A percentile compares a stretch with the other conserved stretches of the same genome.
Conservation (phyloP, 2,797 vertebrate species). For the Schizopygopsis malacanthus region DNA sequence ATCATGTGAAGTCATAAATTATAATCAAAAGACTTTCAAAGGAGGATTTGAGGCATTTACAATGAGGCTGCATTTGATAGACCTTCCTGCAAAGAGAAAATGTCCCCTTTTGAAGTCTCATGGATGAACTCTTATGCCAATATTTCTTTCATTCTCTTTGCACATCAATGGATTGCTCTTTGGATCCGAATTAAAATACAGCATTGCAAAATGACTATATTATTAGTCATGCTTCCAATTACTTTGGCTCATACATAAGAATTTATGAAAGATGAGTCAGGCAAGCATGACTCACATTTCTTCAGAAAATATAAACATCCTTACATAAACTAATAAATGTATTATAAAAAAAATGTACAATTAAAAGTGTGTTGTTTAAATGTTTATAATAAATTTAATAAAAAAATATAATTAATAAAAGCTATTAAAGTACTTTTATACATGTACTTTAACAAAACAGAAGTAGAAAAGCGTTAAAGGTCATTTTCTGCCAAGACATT, state of each 20-base stretch:
- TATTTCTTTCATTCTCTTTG: constrained; percentile 22
- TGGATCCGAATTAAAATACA: not conserved
- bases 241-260: not conserved
- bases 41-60: not conserved
- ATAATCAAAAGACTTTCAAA: not conserved
- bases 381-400: not conserved
- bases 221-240: not conserved
- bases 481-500: not conserved
- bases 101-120: not conserved
- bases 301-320: not conserved
- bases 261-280: not conserved
- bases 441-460: not conserved
- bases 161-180: not conserved
- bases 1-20: not conserved
- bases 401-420: not conserved
- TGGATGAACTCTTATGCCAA: not conserved
- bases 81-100: constrained; percentile 4
- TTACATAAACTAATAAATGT: not conserved
- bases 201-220: not conserved
- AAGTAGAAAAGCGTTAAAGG: not conserved
- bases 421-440: not conserved
- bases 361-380: not conserved
- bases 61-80: not conserved
- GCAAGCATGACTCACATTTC: not conserved
- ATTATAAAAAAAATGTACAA: not conserved